phyloP scores from a whole-genome alignment of 2,797 vertebrate species.

The Hippoglossus hippoglossus region DNA sequence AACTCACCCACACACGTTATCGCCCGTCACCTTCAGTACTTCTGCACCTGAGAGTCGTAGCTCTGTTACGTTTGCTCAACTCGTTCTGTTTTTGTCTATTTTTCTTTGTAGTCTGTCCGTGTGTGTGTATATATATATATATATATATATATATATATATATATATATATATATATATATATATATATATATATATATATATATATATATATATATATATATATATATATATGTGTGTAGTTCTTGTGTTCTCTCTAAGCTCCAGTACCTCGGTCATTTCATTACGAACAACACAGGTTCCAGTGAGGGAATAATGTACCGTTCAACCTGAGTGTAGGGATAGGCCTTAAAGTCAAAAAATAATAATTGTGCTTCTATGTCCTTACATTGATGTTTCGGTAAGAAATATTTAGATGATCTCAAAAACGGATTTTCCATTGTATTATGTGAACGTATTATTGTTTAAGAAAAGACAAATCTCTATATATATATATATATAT shows the following conservation, averaged over 20 bases:
- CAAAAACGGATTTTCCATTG: slow-evolving; percentile 66
- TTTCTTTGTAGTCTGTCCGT: slow-evolving; percentile 37
- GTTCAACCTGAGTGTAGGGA: slow-evolving; percentile 30
- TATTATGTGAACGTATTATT: slow-evolving; percentile 74
- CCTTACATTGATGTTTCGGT: slow-evolving; percentile 57
- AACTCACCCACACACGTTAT: slow-evolving; percentile 54
- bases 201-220: neutral
- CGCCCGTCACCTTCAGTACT: slow-evolving; percentile 29
- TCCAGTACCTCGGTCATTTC: slow-evolving; percentile 27
- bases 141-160: neutral
- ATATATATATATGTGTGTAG: slow-evolving; percentile 34
- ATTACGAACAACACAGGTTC: slow-evolving; percentile 31
- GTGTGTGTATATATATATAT: slow-evolving; percentile 10
- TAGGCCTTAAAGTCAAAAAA: slow-evolving; percentile 59
- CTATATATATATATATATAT: slow-evolving; percentile 27
- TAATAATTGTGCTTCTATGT: slow-evolving; percentile 58
- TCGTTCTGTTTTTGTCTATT: slow-evolving; percentile 28
- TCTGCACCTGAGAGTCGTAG: slow-evolving; percentile 31
- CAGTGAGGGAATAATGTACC: slow-evolving; percentile 36
- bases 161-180: neutral
- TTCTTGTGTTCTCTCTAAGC: slow-evolving; percentile 45
- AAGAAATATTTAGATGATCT: slow-evolving; percentile 62
- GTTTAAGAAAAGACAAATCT: slow-evolving; percentile 73
- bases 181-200: neutral
- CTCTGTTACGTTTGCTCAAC: slow-evolving; percentile 40